A percentile compares a stretch with the other conserved stretches of the same genome.
Evolutionary conservation across 2,888 invertebrate genomes (phyloP).

Genomic region (Ecdyonurus torrentis): DNA sequence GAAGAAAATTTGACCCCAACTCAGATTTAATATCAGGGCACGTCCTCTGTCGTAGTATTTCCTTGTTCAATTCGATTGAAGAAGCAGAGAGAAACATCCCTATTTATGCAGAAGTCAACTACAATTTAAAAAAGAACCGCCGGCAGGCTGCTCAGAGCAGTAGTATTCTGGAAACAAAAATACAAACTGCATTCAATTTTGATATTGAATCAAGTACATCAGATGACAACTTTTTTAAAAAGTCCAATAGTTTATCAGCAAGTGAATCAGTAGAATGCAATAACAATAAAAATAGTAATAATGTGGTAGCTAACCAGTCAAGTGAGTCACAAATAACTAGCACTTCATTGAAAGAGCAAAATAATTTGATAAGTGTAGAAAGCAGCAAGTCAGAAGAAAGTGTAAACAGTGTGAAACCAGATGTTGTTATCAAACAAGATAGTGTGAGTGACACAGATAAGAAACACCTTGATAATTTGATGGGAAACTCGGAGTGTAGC

Average conservation of each 20-base stretch:
- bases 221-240: neutral
- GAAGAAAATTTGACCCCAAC: neutral
- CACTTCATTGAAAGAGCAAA: no score
- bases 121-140: conserved; percentile 13
- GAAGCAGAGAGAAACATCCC: conserved; percentile 9
- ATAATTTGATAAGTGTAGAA: neutral
- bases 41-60: neutral
- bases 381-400: neutral
- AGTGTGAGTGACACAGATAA: neutral
- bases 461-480: neutral
- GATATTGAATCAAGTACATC: neutral
- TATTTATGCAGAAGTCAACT: conserved; percentile 13
- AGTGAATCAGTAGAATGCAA: no score
- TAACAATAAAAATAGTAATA: no score
- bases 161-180: neutral
- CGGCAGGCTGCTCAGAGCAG: conserved; percentile 1
- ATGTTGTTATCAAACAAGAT: neutral
- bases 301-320: no score
- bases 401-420: neutral
- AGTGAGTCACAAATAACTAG: no score
- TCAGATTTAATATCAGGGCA: neutral
- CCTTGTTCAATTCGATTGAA: neutral
- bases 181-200: neutral
- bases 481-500: neutral
- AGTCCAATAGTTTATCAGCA: no score